These are phyloP conservation scores for Scelioninae gen. 1 DNA, from an alignment of 2,888 invertebrate genomes.

Conservation along the genomic window DNA sequence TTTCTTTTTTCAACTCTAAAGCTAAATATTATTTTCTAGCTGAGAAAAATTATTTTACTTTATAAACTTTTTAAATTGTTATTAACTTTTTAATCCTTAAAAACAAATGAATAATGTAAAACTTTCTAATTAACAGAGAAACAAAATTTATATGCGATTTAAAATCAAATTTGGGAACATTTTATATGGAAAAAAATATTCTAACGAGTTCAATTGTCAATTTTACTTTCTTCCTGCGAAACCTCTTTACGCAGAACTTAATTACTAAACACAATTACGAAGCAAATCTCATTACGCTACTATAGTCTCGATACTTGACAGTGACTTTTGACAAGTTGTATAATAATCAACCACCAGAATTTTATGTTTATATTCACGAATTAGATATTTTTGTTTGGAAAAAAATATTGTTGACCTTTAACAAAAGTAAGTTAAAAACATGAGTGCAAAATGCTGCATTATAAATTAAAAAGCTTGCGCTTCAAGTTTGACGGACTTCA, in stretches of 20 bases:
- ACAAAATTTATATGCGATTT: background rate
- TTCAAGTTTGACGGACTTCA: background rate
- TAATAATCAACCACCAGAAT: background rate
- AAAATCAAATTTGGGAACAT: background rate
- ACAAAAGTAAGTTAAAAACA: background rate
- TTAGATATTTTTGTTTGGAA: background rate
- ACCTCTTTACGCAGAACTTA: constrained; percentile 17
- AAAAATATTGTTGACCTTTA: background rate
- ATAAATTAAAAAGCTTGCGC: background rate
- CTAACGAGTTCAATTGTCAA: constrained; percentile 41
- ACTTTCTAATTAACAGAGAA: background rate
- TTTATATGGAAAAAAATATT: background rate
- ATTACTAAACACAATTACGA: constrained; percentile 46
- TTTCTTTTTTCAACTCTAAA: too few relatives aligned
- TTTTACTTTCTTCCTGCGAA: constrained; percentile 31
- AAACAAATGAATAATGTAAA: too few relatives aligned
- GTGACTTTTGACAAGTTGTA: constrained; percentile 16
- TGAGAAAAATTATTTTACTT: too few relatives aligned
- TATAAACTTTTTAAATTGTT: too few relatives aligned
- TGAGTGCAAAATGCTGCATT: background rate
- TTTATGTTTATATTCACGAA: background rate
- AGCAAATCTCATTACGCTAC: constrained; percentile 30
- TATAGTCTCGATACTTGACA: constrained; percentile 9
- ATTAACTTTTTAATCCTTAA: too few relatives aligned
- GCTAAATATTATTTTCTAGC: too few relatives aligned